A percentile compares a stretch with the other conserved stretches of the same genome.
phyloP scores from a whole-genome alignment of 2,888 invertebrate species.

The Heliconius ethilla region DNA sequence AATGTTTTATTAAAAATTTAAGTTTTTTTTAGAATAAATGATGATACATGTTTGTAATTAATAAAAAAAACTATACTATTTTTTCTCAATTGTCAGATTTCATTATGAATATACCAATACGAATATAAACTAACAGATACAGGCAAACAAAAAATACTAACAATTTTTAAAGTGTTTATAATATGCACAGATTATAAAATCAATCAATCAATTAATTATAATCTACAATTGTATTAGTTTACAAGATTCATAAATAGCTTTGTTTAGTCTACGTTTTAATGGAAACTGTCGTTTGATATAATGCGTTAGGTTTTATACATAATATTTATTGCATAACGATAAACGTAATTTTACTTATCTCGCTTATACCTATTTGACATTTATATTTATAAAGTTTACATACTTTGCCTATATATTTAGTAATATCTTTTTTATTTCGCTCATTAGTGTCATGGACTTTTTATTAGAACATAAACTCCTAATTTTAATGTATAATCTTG shows the following conservation, averaged over 20 bases:
- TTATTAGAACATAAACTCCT: background rate
- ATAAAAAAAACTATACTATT: background rate
- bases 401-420: background rate
- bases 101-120: background rate
- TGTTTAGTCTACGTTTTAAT: conserved; percentile 32
- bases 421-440: background rate
- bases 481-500: background rate
- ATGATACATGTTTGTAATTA: too few relatives aligned
- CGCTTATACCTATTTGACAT: conserved; percentile 1
- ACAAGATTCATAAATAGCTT: conserved; percentile 12
- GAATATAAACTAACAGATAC: background rate
- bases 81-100: background rate
- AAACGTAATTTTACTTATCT: conserved; percentile 1
- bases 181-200: background rate
- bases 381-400: background rate
- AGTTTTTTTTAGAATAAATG: background rate
- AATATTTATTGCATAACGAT: conserved; percentile 1
- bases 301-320: conserved; percentile 5
- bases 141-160: background rate
- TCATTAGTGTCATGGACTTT: conserved; percentile 2
- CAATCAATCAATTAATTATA: conserved; percentile 1
- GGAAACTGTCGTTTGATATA: conserved; percentile 16
- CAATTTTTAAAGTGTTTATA: background rate
- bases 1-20: background rate
- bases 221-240: background rate